phyloP scores from a whole-genome alignment of 2,113 vertebrate species.

The Corydoras maculifer region DNA sequence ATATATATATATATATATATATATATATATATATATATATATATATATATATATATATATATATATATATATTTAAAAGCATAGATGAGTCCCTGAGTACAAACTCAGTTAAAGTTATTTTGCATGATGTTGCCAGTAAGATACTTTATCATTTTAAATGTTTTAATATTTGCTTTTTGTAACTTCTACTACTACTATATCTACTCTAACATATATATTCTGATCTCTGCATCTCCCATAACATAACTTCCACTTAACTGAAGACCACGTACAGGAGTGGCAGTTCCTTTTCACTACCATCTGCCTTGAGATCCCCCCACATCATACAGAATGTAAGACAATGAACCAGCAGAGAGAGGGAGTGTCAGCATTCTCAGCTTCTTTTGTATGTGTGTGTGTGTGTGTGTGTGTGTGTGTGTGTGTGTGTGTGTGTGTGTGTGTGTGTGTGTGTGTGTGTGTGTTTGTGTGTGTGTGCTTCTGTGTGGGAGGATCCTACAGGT shows the following conservation, averaged over 20 bases:
- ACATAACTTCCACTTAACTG: neutral
- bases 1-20: no score
- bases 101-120: no score
- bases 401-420: conserved; percentile 4
- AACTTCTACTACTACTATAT: no score
- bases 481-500: conserved; percentile 1
- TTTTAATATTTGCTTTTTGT: neutral
- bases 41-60: no score
- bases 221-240: neutral
- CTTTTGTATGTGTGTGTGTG: conserved; percentile 11
- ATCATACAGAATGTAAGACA: neutral
- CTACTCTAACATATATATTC: neutral
- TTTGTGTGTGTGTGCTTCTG: conserved; percentile 1
- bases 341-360: conserved; percentile 2
- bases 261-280: conserved; percentile 10
- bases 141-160: no score
- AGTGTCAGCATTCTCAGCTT: conserved; percentile 12
- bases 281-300: conserved; percentile 15
- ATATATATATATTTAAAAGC: no score
- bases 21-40: no score
- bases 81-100: no score
- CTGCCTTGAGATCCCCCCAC: neutral
- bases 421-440: conserved; percentile 5
- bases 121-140: no score
- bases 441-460: conserved; percentile 1